phyloP scores from a whole-genome alignment of 2,888 invertebrate genomes.

The Lissonota sp. region DNA sequence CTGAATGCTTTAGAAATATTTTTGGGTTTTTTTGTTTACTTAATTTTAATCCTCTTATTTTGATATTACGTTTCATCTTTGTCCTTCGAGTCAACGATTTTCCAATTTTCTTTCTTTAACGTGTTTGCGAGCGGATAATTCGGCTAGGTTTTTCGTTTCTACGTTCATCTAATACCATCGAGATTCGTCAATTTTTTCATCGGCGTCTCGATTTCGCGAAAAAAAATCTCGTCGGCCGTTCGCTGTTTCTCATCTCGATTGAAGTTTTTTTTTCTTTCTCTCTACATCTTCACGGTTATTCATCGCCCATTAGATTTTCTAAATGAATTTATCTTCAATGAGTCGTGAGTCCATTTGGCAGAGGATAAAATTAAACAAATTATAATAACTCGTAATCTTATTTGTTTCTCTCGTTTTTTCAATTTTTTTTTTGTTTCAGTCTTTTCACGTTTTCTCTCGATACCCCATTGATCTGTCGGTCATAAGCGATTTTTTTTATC shows the following conservation, averaged over 20 bases:
- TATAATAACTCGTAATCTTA: slow-evolving; percentile 33
- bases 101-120: neutral
- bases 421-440: slow-evolving; percentile 67
- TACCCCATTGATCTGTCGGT: slow-evolving; percentile 37
- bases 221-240: slow-evolving; percentile 37
- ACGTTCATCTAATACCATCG: slow-evolving; percentile 18
- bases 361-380: slow-evolving; percentile 33
- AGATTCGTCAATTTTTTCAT: slow-evolving; percentile 23
- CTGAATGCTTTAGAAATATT: slow-evolving; percentile 51
- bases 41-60: slow-evolving; percentile 6
- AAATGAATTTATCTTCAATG: slow-evolving; percentile 40
- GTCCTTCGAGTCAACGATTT: slow-evolving; percentile 5
- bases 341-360: slow-evolving; percentile 27
- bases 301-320: slow-evolving; percentile 60
- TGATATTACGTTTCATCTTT: slow-evolving; percentile 38
- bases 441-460: slow-evolving; percentile 69
- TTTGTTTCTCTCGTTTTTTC: slow-evolving; percentile 35
- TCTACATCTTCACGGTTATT: slow-evolving; percentile 56
- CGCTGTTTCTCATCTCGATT: slow-evolving; percentile 12
- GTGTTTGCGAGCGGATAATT: too few species aligned
- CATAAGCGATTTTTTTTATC: slow-evolving; percentile 58
- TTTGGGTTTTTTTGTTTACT: slow-evolving; percentile 9
- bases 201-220: neutral
- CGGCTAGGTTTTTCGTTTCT: slow-evolving; percentile 4
- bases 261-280: slow-evolving; percentile 3